Evolutionary conservation across 2,113 vertebrate genomes (phyloP).

Genomic region (Megaceryle maxima): DNA sequence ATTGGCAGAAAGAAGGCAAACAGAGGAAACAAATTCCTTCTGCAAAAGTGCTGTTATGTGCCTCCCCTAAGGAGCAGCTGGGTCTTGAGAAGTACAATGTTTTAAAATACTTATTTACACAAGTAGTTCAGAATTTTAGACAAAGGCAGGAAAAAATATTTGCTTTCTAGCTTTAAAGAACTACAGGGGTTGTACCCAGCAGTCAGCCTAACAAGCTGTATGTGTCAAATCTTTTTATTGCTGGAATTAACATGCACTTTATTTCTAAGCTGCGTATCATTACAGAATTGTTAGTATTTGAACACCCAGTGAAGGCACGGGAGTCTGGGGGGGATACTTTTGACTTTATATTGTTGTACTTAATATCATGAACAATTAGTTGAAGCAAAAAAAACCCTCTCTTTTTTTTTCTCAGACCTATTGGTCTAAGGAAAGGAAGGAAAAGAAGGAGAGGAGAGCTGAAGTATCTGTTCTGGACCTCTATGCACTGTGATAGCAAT

Average conservation of each 20-base stretch:
- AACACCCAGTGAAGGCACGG: not conserved
- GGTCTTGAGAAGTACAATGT: not conserved
- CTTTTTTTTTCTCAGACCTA: not conserved
- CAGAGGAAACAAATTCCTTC: not conserved
- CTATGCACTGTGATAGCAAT: not conserved
- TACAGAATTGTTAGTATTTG: not conserved
- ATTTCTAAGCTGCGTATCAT: not conserved
- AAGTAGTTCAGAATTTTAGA: not conserved
- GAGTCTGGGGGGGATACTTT: not conserved
- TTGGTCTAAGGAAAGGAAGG: not conserved
- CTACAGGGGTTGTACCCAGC: not conserved
- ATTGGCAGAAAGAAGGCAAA: not conserved
- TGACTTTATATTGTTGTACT: not conserved
- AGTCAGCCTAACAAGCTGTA: not conserved
- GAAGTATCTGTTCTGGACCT: not conserved
- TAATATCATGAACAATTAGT: not conserved
- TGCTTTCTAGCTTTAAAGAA: slow-evolving; percentile 6
- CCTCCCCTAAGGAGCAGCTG: not conserved
- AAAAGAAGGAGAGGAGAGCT: not conserved
- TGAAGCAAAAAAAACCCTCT: not conserved
- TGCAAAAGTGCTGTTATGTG: not conserved
- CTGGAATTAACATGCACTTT: not conserved
- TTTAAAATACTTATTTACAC: slow-evolving; percentile 3
- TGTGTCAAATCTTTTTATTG: not conserved
- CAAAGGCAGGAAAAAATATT: not conserved